Percentiles rank a stretch among this genome's conserved stretches.
Conservation (phyloP, 2,888 invertebrate genomes). For the Trissolcus brochymenae region DNA sequence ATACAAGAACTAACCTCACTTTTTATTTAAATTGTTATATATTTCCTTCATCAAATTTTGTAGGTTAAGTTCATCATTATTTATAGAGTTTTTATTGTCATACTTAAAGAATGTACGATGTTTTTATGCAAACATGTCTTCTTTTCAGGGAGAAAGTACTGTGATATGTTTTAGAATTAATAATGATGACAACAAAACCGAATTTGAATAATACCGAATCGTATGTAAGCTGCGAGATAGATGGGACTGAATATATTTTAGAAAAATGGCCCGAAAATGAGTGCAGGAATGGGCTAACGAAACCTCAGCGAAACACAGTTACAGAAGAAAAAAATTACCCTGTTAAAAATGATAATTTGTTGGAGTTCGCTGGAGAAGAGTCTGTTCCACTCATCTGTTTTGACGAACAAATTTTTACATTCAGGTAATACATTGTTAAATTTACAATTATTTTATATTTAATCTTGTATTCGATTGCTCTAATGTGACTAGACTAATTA, state of each 20-base stretch:
- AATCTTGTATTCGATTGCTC: neutral
- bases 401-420: slow-evolving; percentile 68
- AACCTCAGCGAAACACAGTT: slow-evolving; percentile 18
- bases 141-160: slow-evolving; percentile 26
- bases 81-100: too few relatives aligned
- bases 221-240: slow-evolving; percentile 68
- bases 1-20: too few relatives aligned
- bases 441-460: neutral
- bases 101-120: too few relatives aligned
- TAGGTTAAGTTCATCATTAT: too few relatives aligned
- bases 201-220: slow-evolving; percentile 59
- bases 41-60: too few relatives aligned
- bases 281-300: slow-evolving; percentile 48
- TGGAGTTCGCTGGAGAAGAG: slow-evolving; percentile 61
- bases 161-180: slow-evolving; percentile 31
- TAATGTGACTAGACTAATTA: neutral
- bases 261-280: slow-evolving; percentile 49
- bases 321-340: neutral
- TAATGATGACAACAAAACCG: slow-evolving; percentile 51
- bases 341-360: slow-evolving; percentile 36
- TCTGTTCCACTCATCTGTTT: slow-evolving; percentile 67
- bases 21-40: too few relatives aligned
- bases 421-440: slow-evolving; percentile 48
- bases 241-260: slow-evolving; percentile 68
- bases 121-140: too few relatives aligned